Conservation (phyloP, 2,113 vertebrate genomes). For the Gallinago jamesoni region DNA sequence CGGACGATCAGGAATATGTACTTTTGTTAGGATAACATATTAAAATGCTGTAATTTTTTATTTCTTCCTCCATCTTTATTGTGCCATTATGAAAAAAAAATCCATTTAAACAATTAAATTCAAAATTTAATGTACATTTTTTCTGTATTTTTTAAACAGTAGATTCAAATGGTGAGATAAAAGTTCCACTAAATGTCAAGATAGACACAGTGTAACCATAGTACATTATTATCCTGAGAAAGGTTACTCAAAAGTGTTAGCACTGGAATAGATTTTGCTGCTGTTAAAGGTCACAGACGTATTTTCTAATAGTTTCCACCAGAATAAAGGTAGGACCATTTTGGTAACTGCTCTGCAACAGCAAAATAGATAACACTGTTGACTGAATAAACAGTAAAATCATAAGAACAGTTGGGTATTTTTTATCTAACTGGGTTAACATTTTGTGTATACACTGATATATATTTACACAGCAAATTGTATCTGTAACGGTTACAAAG, state of each 20-base stretch:
- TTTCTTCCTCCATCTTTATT: neutral
- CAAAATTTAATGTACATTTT: neutral
- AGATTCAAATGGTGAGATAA: neutral
- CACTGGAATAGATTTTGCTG: neutral
- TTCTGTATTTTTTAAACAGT: neutral
- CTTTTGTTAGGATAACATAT: neutral
- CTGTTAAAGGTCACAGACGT: constrained; percentile 18
- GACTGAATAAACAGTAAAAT: neutral
- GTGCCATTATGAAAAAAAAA: neutral
- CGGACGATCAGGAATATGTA: neutral
- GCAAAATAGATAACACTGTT: neutral
- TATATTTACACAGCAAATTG: constrained; percentile 44
- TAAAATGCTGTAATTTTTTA: neutral
- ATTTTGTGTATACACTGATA: constrained; percentile 1
- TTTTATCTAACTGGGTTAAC: constrained; percentile 12
- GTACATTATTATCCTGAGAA: constrained; percentile 2
- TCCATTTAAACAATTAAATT: neutral
- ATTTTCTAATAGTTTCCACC: constrained; percentile 3
- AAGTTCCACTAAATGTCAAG: constrained; percentile 9
- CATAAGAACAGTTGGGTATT: neutral
- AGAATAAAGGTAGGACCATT: neutral
- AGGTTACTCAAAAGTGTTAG: constrained; percentile 3
- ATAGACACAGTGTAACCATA: neutral
- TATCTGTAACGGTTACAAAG: constrained; percentile 32
- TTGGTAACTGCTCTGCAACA: neutral